These are phyloP conservation scores for Oscheius sp. DNA, from an alignment of 2,888 invertebrate species.

Conservation along the genomic window DNA sequence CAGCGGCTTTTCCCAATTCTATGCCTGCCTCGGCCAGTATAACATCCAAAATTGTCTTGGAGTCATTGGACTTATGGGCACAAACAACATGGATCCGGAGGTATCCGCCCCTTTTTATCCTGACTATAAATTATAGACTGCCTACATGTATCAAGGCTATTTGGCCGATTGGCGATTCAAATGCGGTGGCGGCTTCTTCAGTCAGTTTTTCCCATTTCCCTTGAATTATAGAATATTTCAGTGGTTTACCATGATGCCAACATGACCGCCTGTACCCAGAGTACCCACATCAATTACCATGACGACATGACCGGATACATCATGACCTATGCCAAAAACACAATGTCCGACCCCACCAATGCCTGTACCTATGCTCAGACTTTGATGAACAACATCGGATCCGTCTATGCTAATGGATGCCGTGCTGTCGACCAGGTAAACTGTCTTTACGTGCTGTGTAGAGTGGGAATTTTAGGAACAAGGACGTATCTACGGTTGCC, in stretches of 20 bases:
- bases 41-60: constrained; percentile 56
- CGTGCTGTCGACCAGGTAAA: constrained; percentile 40
- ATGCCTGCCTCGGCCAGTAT: constrained; percentile 49
- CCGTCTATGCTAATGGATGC: constrained; percentile 44
- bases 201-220: constrained; percentile 31
- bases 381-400: constrained; percentile 51
- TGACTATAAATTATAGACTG: constrained; percentile 5
- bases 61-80: constrained; percentile 49
- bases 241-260: constrained; percentile 48
- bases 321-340: constrained; percentile 36
- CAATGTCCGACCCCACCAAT: constrained; percentile 39
- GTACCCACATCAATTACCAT: constrained; percentile 51
- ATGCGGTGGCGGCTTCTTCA: constrained; percentile 56
- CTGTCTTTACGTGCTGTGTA: neutral
- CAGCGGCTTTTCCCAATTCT: constrained; percentile 53
- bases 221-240: constrained; percentile 18
- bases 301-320: constrained; percentile 37
- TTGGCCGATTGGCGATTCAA: constrained; percentile 56
- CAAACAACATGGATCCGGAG: constrained; percentile 32
- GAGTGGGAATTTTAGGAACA: constrained; percentile 30
- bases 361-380: constrained; percentile 53
- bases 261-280: constrained; percentile 48
- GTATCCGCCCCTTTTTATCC: neutral
- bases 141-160: constrained; percentile 50
- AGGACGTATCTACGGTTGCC: constrained; percentile 52